Conservation (phyloP, 2,888 invertebrate species). For the Trissolcus japonicus region DNA sequence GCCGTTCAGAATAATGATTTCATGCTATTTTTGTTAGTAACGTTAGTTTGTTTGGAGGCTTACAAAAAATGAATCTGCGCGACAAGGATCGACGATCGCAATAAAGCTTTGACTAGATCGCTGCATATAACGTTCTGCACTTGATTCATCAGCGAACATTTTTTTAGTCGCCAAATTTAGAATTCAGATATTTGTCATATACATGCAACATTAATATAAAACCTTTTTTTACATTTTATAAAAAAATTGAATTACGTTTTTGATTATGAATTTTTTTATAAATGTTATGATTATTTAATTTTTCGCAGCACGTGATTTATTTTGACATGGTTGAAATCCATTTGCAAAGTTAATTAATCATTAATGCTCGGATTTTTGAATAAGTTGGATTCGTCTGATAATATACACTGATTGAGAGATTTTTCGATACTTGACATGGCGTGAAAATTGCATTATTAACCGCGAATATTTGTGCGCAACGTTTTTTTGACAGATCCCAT, state of each 20-base stretch:
- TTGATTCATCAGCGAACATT: no score
- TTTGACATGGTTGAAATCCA: not conserved
- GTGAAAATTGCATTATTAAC: constrained; percentile 27
- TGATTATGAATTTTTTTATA: not conserved
- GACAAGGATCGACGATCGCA: constrained; percentile 33
- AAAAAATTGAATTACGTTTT: not conserved
- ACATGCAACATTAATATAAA: not conserved
- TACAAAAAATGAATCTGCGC: constrained; percentile 21
- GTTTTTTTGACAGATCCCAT: constrained; percentile 15
- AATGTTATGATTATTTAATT: no score
- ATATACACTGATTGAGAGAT: constrained; percentile 32
- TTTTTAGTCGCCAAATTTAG: no score
- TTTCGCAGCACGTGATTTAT: not conserved
- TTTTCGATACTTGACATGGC: constrained; percentile 10
- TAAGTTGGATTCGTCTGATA: constrained; percentile 28
- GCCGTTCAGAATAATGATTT: constrained; percentile 34
- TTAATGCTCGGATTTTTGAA: constrained; percentile 1
- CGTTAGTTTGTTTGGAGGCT: constrained; percentile 26
- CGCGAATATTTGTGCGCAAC: constrained; percentile 8
- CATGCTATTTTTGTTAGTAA: constrained; percentile 39
- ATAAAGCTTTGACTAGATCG: not conserved
- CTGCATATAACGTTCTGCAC: no score
- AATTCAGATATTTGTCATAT: not conserved
- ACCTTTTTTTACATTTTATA: not conserved
- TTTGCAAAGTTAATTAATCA: constrained; percentile 6